Percentiles rank a stretch among this genome's conserved stretches.
Conservation (phyloP, 2,888 invertebrate genomes). For the Zaprionus lineosus region DNA sequence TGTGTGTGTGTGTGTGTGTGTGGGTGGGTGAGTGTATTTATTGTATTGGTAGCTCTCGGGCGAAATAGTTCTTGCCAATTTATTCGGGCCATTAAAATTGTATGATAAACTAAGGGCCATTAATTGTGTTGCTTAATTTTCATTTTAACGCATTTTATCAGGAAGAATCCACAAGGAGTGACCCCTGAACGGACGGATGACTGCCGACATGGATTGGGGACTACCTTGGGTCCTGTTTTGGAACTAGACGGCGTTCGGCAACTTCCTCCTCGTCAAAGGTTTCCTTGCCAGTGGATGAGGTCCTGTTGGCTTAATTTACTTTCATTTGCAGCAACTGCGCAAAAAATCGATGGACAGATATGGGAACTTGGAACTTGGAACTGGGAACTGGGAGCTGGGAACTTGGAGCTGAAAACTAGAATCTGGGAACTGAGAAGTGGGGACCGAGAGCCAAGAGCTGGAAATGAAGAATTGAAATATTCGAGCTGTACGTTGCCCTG, state of each 20-base stretch:
- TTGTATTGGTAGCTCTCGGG: constrained; percentile 18
- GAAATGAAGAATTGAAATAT: no score
- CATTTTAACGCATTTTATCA: constrained; percentile 78
- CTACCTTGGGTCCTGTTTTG: constrained; percentile 30
- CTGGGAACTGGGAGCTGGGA: constrained; percentile 15
- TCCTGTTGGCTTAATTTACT: constrained; percentile 65
- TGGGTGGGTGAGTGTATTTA: no score
- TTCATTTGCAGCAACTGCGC: constrained; percentile 57
- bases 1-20: neutral
- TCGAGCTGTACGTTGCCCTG: no score
- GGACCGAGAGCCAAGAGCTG: no score
- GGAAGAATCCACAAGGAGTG: constrained; percentile 36
- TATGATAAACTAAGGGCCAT: constrained; percentile 74
- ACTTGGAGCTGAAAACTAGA: constrained; percentile 10
- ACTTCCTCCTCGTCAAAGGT: constrained; percentile 10
- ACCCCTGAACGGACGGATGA: constrained; percentile 21
- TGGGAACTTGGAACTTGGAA: constrained; percentile 23
- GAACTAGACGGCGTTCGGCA: neutral
- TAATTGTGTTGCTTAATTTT: constrained; percentile 80
- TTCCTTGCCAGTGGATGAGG: constrained; percentile 38
- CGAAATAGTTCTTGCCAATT: constrained; percentile 69
- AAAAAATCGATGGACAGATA: constrained; percentile 60
- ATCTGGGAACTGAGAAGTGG: no score
- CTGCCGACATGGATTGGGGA: constrained; percentile 25
- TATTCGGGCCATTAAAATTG: constrained; percentile 77